Conservation (phyloP, 1,140 invertebrate species). For the Oryzaephilus surinamensis region DNA sequence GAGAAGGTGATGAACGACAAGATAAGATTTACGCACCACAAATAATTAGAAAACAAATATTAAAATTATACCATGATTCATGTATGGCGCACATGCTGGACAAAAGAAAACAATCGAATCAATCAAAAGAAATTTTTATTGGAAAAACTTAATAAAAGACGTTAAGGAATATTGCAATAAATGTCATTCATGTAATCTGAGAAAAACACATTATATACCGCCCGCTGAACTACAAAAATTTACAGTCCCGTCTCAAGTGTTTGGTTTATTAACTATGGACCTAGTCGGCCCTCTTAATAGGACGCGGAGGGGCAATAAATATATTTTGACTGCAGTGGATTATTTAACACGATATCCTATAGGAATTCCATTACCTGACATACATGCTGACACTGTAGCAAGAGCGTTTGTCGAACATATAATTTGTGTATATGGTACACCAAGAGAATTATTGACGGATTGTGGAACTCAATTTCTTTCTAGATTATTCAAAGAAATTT, state of each 20-base stretch:
- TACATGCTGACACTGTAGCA: slow-evolving; percentile 17
- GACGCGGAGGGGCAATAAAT: slow-evolving; percentile 23
- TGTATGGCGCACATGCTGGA: no score
- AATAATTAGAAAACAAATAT: no score
- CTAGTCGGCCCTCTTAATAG: slow-evolving; percentile 31
- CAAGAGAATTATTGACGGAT: slow-evolving; percentile 24
- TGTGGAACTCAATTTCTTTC: slow-evolving; percentile 25
- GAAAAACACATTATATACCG: no score
- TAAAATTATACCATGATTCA: no score
- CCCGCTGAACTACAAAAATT: no score
- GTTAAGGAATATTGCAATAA: no score
- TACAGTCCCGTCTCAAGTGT: slow-evolving; percentile 9
- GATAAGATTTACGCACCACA: no score
- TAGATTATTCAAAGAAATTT: slow-evolving; percentile 21
- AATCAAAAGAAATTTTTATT: neutral
- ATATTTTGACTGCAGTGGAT: slow-evolving; percentile 32
- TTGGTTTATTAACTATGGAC: slow-evolving; percentile 27
- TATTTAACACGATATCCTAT: slow-evolving; percentile 17
- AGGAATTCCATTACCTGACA: slow-evolving; percentile 16
- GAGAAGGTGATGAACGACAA: no score
- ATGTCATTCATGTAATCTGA: no score
- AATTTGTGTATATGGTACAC: slow-evolving; percentile 20
- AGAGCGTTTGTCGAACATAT: slow-evolving; percentile 18
- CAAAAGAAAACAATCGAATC: no score
- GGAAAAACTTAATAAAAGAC: neutral